A percentile compares a stretch with the other conserved stretches of the same genome.
Conservation (phyloP, 2,113 vertebrate genomes). For the Brachyhypopomus gauderio region DNA sequence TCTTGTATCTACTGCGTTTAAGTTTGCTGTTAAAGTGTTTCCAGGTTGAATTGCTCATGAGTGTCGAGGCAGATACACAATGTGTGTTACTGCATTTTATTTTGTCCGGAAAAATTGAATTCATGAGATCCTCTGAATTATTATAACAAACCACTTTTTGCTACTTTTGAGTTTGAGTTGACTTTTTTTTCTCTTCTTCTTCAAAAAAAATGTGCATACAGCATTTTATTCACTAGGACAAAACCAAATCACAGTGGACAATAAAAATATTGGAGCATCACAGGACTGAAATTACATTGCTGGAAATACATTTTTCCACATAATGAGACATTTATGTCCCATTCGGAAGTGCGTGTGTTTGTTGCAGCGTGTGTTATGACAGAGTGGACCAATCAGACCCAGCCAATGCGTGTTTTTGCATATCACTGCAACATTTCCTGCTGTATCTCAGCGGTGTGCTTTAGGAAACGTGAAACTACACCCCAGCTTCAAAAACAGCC, state of each 20-base stretch:
- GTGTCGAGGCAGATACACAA: background rate
- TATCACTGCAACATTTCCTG: conserved; percentile 46
- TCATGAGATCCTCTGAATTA: conserved; percentile 31
- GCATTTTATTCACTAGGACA: conserved; percentile 2
- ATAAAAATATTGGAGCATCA: conserved; percentile 40
- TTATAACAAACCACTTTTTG: conserved; percentile 1
- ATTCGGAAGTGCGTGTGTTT: conserved; percentile 50
- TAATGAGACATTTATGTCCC: conserved; percentile 43
- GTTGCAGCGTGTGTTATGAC: conserved; percentile 35
- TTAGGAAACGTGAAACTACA: conserved; percentile 26
- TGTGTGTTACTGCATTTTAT: background rate
- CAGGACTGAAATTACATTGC: conserved; percentile 33
- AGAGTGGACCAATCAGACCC: conserved; percentile 40
- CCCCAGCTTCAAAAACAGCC: conserved; percentile 60
- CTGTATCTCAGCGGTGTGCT: conserved; percentile 55
- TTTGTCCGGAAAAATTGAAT: background rate
- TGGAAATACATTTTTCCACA: conserved; percentile 28
- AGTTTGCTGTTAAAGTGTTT: background rate
- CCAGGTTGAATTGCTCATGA: conserved; percentile 4
- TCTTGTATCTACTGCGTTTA: background rate
- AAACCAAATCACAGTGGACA: conserved; percentile 20
- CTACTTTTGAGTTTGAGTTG: background rate
- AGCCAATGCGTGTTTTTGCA: conserved; percentile 42
- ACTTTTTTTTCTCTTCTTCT: conserved; percentile 17
- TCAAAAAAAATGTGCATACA: no score